Evolutionary conservation across 2,888 invertebrate species (phyloP).

Genomic region (Erpobdella octoculata): DNA sequence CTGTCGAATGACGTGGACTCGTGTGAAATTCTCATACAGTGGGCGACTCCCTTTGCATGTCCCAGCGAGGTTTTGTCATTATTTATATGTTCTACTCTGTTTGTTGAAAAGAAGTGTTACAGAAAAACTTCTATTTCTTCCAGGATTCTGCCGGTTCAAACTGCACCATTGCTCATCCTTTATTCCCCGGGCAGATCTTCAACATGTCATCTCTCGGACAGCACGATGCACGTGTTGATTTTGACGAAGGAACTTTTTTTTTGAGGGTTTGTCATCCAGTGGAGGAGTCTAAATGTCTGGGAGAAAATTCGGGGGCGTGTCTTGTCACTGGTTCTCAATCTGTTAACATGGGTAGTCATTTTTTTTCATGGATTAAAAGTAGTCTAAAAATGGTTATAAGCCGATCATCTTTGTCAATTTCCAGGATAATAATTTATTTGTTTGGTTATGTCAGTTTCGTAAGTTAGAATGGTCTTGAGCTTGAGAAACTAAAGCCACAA

Average conservation of each 20-base stretch:
- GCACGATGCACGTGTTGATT: too few relatives aligned
- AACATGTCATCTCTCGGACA: too few relatives aligned
- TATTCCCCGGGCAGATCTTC: not conserved
- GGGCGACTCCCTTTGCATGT: conserved; percentile 21
- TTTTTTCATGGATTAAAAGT: not conserved
- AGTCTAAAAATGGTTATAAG: not conserved
- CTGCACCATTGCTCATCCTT: conserved; percentile 10
- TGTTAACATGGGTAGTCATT: not conserved
- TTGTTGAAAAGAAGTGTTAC: too few relatives aligned
- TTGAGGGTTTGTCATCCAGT: not conserved
- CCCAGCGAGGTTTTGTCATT: conserved; percentile 10
- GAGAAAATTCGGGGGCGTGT: conserved; percentile 8
- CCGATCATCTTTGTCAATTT: not conserved
- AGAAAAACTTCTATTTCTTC: too few relatives aligned
- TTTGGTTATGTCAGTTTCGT: too few relatives aligned
- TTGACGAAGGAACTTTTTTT: not conserved
- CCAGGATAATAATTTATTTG: too few relatives aligned
- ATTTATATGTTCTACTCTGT: not conserved
- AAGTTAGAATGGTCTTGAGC: too few relatives aligned
- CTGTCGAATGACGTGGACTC: not conserved
- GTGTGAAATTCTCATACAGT: conserved; percentile 7
- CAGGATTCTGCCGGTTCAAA: conserved; percentile 7
- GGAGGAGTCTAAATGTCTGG: not conserved
- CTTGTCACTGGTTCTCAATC: not conserved
- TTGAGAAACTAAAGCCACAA: too few relatives aligned